phyloP scores from a whole-genome alignment of 2,113 vertebrate species.

The Mobula hypostoma region DNA sequence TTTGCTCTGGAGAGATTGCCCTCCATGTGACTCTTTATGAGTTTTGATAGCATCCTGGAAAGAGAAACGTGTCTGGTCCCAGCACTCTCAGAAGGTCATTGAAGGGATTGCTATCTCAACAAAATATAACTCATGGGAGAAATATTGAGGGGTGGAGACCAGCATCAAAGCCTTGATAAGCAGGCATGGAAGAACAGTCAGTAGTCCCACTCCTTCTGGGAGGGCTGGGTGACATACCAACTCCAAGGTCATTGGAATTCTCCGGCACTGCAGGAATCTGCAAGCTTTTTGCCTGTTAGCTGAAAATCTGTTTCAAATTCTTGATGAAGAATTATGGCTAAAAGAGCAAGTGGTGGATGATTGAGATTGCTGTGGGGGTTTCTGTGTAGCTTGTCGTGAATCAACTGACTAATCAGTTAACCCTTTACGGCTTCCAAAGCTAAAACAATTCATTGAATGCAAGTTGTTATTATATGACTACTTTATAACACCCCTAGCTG shows the following conservation, averaged over 20 bases:
- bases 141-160: background rate
- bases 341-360: background rate
- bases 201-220: constrained; percentile 1
- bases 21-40: background rate
- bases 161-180: background rate
- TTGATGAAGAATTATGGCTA: constrained; percentile 2
- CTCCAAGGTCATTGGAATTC: background rate
- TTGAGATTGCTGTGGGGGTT: background rate
- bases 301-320: background rate
- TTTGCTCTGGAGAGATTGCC: background rate
- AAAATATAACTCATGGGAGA: background rate
- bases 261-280: background rate
- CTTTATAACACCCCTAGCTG: background rate
- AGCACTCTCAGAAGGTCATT: background rate
- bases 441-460: background rate
- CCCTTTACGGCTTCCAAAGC: background rate
- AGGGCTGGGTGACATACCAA: constrained; percentile 9
- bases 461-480: background rate
- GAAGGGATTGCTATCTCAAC: too few species aligned
- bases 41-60: background rate
- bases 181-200: background rate
- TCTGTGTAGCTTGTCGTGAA: background rate
- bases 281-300: background rate
- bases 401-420: background rate
- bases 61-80: background rate